These are phyloP conservation scores for Cephus pygmeus DNA, from an alignment of 2,888 invertebrate species.

Conservation along the genomic window DNA sequence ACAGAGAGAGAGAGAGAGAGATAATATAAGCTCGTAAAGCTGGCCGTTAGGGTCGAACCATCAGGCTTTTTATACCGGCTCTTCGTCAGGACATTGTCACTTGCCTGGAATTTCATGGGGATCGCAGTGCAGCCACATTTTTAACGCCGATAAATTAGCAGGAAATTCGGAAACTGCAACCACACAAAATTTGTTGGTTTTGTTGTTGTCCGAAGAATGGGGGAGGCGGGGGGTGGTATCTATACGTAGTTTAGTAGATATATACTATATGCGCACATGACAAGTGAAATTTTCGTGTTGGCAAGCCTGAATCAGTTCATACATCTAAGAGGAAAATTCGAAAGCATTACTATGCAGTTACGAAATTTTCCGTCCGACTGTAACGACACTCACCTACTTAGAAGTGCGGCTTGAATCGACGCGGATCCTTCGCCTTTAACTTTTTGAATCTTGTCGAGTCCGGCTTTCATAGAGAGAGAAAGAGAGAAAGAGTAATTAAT, in stretches of 20 bases:
- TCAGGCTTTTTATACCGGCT: background rate
- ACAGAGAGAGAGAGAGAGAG: background rate
- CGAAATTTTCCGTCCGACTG: background rate
- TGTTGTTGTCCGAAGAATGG: background rate
- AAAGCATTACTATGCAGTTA: background rate
- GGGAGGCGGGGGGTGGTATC: background rate
- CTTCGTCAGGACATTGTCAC: background rate
- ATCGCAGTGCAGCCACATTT: background rate
- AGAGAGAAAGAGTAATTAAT: background rate
- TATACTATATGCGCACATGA: background rate
- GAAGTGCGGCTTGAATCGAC: background rate
- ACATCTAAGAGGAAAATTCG: background rate
- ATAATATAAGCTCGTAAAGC: background rate
- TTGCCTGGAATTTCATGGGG: background rate
- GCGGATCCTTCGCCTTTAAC: background rate
- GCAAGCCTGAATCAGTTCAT: no score
- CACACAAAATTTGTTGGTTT: background rate
- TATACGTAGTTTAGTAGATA: background rate
- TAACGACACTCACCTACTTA: background rate
- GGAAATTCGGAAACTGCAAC: background rate
- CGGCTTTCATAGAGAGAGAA: background rate
- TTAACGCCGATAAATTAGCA: background rate
- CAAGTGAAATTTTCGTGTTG: no score
- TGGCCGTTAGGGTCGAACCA: background rate
- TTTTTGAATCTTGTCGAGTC: background rate